phyloP scores from a whole-genome alignment of 2,888 invertebrate genomes.

The Hoplodrina blanda region DNA sequence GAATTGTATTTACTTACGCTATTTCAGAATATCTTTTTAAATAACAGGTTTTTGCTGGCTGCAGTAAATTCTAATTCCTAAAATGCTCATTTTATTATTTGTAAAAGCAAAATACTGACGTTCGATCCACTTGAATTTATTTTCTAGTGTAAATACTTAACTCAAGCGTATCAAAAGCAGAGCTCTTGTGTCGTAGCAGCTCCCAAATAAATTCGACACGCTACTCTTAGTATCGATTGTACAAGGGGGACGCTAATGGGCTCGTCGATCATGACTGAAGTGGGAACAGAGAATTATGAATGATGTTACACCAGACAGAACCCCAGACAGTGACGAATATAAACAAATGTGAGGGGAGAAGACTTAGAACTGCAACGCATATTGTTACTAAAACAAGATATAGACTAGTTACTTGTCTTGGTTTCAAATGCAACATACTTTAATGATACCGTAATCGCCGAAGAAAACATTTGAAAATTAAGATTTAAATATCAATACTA shows the following conservation, averaged over 20 bases:
- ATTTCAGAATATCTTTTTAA: neutral
- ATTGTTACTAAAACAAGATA: neutral
- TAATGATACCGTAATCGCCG: neutral
- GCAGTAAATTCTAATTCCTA: neutral
- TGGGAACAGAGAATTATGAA: slow-evolving; percentile 20
- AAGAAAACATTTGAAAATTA: neutral
- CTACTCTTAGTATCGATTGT: slow-evolving; percentile 16
- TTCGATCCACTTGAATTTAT: neutral
- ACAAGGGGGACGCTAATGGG: slow-evolving; percentile 5
- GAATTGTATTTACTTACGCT: neutral
- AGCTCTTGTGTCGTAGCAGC: neutral
- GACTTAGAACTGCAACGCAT: neutral
- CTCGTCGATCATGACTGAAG: slow-evolving; percentile 24
- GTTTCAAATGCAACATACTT: neutral
- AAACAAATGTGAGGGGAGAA: neutral
- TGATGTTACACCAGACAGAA: slow-evolving; percentile 20
- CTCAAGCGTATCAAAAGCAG: neutral
- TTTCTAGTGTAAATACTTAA: neutral
- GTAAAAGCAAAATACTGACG: neutral
- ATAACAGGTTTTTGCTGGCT: no score
- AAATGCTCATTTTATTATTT: neutral
- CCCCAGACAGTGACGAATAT: slow-evolving; percentile 14
- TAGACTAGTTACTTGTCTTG: neutral
- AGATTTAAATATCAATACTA: slow-evolving; percentile 1
- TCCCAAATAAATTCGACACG: slow-evolving; percentile 2